Conservation (phyloP, 2,797 vertebrate species). For the Erethizon dorsatum region DNA sequence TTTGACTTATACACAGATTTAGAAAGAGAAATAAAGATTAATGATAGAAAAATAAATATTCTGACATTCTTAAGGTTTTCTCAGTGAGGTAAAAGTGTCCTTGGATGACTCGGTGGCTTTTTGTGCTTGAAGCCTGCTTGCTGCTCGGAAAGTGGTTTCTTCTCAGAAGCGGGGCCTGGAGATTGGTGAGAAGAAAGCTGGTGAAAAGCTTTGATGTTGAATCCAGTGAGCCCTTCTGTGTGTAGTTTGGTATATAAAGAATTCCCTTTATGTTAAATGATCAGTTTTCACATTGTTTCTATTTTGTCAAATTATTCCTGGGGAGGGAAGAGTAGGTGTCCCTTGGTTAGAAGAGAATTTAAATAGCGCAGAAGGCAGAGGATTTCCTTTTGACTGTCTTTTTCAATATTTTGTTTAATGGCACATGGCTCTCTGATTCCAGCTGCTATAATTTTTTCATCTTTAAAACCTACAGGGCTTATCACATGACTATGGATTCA, state of each 20-base stretch:
- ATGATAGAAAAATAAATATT: neutral
- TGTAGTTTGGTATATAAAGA: neutral
- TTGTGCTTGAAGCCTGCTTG: neutral
- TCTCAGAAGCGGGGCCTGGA: neutral
- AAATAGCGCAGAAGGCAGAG: neutral
- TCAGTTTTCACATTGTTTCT: neutral
- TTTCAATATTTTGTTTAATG: neutral
- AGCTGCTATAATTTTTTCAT: constrained; percentile 8
- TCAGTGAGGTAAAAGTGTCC: neutral
- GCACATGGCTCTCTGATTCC: neutral
- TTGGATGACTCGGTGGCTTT: neutral
- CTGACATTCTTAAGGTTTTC: neutral
- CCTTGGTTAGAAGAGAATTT: neutral
- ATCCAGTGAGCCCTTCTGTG: neutral
- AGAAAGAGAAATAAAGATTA: constrained; percentile 21
- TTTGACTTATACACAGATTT: neutral
- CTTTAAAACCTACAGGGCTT: neutral
- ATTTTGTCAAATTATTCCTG: neutral
- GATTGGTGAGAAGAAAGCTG: neutral
- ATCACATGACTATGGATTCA: neutral
- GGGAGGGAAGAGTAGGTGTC: neutral
- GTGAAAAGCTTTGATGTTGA: neutral
- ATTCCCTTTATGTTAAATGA: neutral
- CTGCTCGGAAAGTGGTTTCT: too few relatives aligned
- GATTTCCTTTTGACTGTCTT: neutral